phyloP scores from a whole-genome alignment of 2,888 invertebrate genomes.

The Boloria euphrosyne region DNA sequence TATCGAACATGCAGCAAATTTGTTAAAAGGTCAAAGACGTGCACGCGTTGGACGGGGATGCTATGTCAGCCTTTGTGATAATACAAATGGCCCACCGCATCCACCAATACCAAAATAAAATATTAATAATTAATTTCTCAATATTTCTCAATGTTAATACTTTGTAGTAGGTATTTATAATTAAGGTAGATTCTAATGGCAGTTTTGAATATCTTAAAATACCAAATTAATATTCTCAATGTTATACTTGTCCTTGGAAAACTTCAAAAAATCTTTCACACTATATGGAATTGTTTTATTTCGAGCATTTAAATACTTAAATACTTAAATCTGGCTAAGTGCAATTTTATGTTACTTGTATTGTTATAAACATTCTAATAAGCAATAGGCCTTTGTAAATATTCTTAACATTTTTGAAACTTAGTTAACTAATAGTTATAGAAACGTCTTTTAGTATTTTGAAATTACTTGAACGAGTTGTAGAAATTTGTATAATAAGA shows the following conservation, averaged over 20 bases:
- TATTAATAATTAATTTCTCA: background rate
- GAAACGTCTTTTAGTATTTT: background rate
- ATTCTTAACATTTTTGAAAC: constrained; percentile 5
- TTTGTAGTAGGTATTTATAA: constrained; percentile 22
- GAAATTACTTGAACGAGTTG: background rate
- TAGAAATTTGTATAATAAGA: constrained; percentile 15
- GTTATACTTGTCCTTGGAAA: constrained; percentile 1
- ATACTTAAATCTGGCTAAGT: constrained; percentile 6
- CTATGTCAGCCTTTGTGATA: constrained; percentile 52
- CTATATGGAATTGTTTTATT: constrained; percentile 2
- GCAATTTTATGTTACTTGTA: constrained; percentile 1
- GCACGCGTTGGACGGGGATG: constrained; percentile 50
- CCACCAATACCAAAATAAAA: constrained; percentile 42
- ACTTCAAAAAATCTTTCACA: background rate
- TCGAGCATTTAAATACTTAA: constrained; percentile 10
- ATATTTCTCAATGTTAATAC: too few relatives aligned
- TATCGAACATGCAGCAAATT: constrained; percentile 71
- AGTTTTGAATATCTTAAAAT: constrained; percentile 6
- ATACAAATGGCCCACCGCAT: constrained; percentile 49
- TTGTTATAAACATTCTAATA: background rate
- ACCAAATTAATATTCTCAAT: constrained; percentile 1
- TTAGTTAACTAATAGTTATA: constrained; percentile 1
- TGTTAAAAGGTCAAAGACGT: constrained; percentile 65
- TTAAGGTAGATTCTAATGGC: constrained; percentile 20
- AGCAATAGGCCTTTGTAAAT: constrained; percentile 18